Percentiles rank a stretch among this genome's conserved stretches.
Evolutionary conservation across 2,797 vertebrate genomes (phyloP).

Genomic region (Picus viridis): DNA sequence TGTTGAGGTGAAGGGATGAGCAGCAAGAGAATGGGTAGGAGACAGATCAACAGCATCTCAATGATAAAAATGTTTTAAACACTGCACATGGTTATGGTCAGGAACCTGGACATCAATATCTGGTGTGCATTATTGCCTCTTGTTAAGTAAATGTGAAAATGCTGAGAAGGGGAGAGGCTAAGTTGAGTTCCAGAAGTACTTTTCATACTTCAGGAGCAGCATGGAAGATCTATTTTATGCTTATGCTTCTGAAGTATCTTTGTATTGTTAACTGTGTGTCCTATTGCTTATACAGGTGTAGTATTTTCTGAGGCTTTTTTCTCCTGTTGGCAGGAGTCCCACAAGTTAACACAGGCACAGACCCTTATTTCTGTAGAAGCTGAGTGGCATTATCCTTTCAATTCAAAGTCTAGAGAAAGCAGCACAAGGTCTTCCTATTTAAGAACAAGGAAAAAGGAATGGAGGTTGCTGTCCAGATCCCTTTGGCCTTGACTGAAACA

Average conservation of each 20-base stretch:
- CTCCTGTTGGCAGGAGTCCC: not conserved
- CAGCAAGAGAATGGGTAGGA: not conserved
- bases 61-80: not conserved
- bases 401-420: not conserved
- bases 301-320: not conserved
- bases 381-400: not conserved
- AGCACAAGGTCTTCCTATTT: not conserved
- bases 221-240: not conserved
- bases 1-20: not conserved
- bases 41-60: not conserved
- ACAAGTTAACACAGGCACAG: not conserved
- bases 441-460: not conserved
- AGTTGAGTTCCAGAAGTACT: not conserved
- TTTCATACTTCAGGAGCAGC: not conserved
- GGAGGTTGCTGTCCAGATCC: not conserved
- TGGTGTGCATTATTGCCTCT: not conserved
- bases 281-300: not conserved
- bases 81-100: accelerated
- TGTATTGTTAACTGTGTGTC: not conserved
- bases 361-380: not conserved
- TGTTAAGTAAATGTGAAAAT: not conserved
- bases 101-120: not conserved
- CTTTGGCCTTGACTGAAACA: not conserved
- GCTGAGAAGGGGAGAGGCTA: not conserved
- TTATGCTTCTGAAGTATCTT: not conserved